These are phyloP conservation scores for Teleogryllus occipitalis DNA, from an alignment of 1,140 invertebrate genomes.

Conservation along the genomic window DNA sequence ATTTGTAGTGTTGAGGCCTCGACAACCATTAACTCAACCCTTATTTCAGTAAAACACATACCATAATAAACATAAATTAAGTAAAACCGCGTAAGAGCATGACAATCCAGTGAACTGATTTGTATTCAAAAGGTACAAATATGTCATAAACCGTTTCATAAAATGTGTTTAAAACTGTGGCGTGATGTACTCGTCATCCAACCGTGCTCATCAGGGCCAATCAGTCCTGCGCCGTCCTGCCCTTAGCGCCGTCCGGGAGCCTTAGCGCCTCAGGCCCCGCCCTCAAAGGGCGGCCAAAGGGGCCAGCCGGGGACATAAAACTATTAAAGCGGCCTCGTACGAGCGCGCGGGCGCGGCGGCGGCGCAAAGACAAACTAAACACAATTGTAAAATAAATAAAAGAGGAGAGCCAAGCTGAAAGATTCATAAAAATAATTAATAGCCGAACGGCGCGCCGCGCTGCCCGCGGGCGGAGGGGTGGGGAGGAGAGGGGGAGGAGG, in stretches of 20 bases:
- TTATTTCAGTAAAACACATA: no score
- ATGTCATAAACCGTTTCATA: no score
- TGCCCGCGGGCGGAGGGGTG: neutral
- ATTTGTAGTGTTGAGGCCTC: no score
- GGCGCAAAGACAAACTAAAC: neutral
- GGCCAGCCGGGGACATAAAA: neutral
- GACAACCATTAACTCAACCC: no score
- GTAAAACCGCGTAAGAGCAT: no score
- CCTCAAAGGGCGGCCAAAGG: neutral
- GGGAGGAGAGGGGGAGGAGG: neutral
- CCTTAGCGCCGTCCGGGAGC: neutral
- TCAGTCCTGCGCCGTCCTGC: no score
- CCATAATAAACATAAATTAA: no score
- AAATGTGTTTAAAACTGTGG: no score
- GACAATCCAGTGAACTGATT: no score
- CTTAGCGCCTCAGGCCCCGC: neutral
- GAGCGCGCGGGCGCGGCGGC: neutral
- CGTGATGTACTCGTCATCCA: no score
- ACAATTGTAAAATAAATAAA: conserved; percentile 6
- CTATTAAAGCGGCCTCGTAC: neutral
- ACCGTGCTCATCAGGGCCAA: no score
- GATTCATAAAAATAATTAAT: conserved; percentile 6
- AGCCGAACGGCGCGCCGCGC: neutral
- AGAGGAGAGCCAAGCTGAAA: neutral
- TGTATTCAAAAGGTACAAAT: no score